phyloP scores from a whole-genome alignment of 2,113 vertebrate species.

The Callipepla californica region DNA sequence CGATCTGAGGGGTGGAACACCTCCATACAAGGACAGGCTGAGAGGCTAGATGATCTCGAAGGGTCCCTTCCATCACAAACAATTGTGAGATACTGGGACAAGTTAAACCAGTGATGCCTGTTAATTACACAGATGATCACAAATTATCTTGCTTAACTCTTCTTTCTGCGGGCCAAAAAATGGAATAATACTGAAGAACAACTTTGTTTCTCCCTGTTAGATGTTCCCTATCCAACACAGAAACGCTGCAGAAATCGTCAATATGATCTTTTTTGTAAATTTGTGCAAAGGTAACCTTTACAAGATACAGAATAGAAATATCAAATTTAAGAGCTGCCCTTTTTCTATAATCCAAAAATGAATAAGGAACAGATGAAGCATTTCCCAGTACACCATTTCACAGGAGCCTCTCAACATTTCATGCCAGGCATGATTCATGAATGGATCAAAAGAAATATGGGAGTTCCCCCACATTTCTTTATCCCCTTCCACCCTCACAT shows the following conservation, averaged over 20 bases:
- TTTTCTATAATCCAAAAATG: conserved; percentile 25
- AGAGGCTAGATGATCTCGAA: too few species aligned
- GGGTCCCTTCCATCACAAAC: too few species aligned
- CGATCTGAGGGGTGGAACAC: too few species aligned
- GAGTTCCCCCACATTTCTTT: background rate
- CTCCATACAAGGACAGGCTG: too few species aligned
- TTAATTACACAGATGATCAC: background rate
- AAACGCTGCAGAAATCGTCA: background rate
- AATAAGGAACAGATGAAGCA: background rate
- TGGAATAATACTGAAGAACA: background rate
- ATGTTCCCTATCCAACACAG: background rate
- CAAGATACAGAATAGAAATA: background rate
- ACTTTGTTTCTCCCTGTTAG: background rate
- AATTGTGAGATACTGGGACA: background rate
- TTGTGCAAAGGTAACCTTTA: conserved; percentile 8
- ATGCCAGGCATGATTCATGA: background rate
- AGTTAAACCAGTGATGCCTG: background rate
- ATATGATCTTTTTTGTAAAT: background rate
- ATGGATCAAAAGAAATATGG: background rate
- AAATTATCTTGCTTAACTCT: background rate
- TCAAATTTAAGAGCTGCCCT: background rate
- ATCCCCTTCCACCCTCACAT: background rate
- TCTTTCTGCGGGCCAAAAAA: background rate
- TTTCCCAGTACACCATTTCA: background rate
- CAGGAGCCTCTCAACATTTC: background rate